Base-by-base conservation (phyloP, 2,888 invertebrate species). In the Apamea epomidion region DNA sequence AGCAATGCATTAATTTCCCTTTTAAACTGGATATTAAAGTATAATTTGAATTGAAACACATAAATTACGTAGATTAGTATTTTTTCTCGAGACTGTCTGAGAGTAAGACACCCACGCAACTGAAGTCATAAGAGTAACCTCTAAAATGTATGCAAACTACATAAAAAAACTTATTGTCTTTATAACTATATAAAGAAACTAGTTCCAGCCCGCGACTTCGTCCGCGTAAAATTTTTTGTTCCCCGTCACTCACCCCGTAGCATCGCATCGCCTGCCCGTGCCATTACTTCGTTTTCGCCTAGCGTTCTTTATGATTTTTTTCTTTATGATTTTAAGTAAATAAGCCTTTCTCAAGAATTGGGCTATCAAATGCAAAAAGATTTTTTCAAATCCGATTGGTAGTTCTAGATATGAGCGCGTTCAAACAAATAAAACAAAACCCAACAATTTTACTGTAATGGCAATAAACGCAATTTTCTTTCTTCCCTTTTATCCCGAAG, bases 1-100 rank as follows among this genome's bases (percentile, higher is more conserved):
- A 74, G 58, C 48, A 60, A 68, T 73, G 65, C 70, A 72, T 67
- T 67, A 14, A 80, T 81, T 71, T 74, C 21, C 45, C 70, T 65
- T 65, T 78, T 62, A 65, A 78, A 74, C 51, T 65, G 2, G 6
- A 60, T 69, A 68, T 32, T 32, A n/a, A 78, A 74, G 62, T 67
- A 51, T 37, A 81, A 77, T 77, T 58, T 62, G n/a, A 70, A 62
- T 69, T 68, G 0, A 74, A 81, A 54, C 25, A 68, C 21, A 73
- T 51, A 25, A 76, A 74, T 54, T 10, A 74, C n/a, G 14, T 29
- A 29, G 29, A 69, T 73, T 54, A 70, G 51, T n/a, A 76, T 74
- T 82, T 65, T 62, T 71, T 75, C 29, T 54, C 21, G 2, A 37
- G 42, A 62, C 54, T 64, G 25, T 54, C 72, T 73, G 54, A 51